Evolutionary conservation across 2,888 invertebrate species (phyloP), one percentile per base, ranked within the genome.

Genomic region (Spialia ferax): DNA sequence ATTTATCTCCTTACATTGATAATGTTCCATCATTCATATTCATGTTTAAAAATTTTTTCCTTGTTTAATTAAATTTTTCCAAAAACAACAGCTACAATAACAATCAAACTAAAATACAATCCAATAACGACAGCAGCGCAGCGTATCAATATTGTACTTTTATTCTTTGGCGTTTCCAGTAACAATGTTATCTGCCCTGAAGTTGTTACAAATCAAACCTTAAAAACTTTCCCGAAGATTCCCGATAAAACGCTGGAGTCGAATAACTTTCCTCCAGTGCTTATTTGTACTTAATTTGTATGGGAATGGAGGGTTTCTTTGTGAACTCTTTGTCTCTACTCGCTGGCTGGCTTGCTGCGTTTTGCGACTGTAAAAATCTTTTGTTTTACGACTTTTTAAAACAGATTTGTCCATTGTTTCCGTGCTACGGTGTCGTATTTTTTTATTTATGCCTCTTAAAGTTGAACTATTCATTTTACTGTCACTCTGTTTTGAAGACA

Each of bases 131-230:
- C 48, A 50, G 6, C 10, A 50, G 1, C 10, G 22, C 11, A 50
- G 15, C 22, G 22, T 7, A 50, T 22, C 7, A 48, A 48, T 20
- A 48, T 18, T 10, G 10, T 1, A 22, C 23, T 18, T 48, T 60
- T 35, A 60, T 62, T 20, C 29, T 45, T 38, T 66, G 71, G 57
- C 80, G 42, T 71, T 77, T 85, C 83, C 72, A 87, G 84, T 26
- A 60, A 11, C 26, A 55, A 32, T 61, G 71, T 74, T 57, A 75
- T 75, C 76, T 68, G 55, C 66, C 75, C 69, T 72, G 71, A 77
- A 81, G 79, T 84, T 84, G 84, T 84, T 84, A 89, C 91, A 89
- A 91, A 91, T 89, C 91, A 90, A 90, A 91, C 87, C 83, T 86
- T 88, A 87, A 89, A 89, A 91, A 91, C 83, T 91, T 89, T 79